Percentiles rank a stretch among this genome's conserved stretches.
phyloP scores from a whole-genome alignment of 2,888 invertebrate species.

The Athalia circularis region DNA sequence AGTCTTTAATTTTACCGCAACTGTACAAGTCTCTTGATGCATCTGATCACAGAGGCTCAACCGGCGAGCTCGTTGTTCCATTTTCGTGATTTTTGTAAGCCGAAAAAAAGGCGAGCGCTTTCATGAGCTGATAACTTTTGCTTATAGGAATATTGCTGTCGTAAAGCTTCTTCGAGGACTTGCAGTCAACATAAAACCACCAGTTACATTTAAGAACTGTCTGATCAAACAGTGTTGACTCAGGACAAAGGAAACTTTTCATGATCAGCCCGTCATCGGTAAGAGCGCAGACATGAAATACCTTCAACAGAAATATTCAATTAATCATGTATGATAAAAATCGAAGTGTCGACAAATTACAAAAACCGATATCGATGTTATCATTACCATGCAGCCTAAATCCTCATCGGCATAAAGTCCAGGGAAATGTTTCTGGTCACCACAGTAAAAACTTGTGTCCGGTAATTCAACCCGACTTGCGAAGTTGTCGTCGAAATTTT shows the following conservation, averaged over 20 bases:
- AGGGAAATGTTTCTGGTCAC: slow-evolving; percentile 93
- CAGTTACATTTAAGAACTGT: slow-evolving; percentile 94
- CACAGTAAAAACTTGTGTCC: slow-evolving; percentile 89
- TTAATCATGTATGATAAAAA: slow-evolving; percentile 24
- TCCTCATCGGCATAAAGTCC: slow-evolving; percentile 92
- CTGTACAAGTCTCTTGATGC: not conserved
- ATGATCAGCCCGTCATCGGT: slow-evolving; percentile 92
- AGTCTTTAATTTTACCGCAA: not conserved
- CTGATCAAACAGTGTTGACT: slow-evolving; percentile 93
- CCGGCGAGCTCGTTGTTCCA: slow-evolving; percentile 51
- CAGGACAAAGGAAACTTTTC: slow-evolving; percentile 94
- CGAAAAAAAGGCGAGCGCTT: slow-evolving; percentile 91
- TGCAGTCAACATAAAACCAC: slow-evolving; percentile 96
- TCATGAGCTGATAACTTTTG: slow-evolving; percentile 94
- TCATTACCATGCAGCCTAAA: slow-evolving; percentile 90
- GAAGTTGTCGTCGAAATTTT: slow-evolving; percentile 92
- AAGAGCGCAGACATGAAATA: slow-evolving; percentile 93
- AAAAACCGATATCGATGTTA: not conserved
- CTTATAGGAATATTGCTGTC: slow-evolving; percentile 94
- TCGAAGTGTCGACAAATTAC: slow-evolving; percentile 14
- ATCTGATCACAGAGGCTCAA: slow-evolving; percentile 15
- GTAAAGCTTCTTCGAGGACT: slow-evolving; percentile 86
- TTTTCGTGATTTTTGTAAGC: slow-evolving; percentile 84
- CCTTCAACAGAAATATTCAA: slow-evolving; percentile 72
- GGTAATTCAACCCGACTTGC: slow-evolving; percentile 89